Percentiles rank a stretch among this genome's conserved stretches.
These are phyloP conservation scores for Dysdera silvatica DNA, from an alignment of 1,140 invertebrate genomes.

Conservation along the genomic window DNA sequence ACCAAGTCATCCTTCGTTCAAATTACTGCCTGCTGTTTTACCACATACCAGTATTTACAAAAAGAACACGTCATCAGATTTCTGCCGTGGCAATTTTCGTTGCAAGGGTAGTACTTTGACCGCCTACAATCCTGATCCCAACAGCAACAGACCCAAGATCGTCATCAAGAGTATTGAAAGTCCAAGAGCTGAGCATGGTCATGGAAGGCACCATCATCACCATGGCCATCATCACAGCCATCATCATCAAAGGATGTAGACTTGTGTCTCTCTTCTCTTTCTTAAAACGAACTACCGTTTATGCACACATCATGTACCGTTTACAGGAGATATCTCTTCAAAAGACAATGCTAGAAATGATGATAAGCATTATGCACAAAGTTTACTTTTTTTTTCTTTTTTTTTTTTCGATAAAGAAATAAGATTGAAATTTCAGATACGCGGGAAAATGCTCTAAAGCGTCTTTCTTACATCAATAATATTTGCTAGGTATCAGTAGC, in stretches of 20 bases:
- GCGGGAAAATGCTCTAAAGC: too few species aligned
- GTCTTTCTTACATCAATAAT: too few species aligned
- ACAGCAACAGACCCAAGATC: slow-evolving; percentile 23
- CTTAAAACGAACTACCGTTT: too few species aligned
- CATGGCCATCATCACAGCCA: slow-evolving; percentile 18
- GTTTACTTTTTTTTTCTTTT: too few species aligned
- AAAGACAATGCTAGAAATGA: too few species aligned
- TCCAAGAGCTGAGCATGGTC: slow-evolving; percentile 5
- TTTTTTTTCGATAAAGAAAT: too few species aligned
- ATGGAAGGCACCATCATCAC: slow-evolving; percentile 16
- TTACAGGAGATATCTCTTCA: too few species aligned
- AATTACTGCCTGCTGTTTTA: background rate
- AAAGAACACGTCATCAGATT: slow-evolving; percentile 6
- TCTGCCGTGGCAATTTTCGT: slow-evolving; percentile 8
- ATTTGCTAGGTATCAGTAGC: too few species aligned
- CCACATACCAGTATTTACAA: slow-evolving; percentile 10
- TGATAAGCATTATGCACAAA: too few species aligned
- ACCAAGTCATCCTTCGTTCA: slow-evolving; percentile 9
- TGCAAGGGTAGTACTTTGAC: slow-evolving; percentile 18
- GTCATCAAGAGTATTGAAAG: slow-evolving; percentile 26
- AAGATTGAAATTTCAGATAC: too few species aligned
- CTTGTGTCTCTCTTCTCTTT: too few species aligned
- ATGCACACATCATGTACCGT: too few species aligned
- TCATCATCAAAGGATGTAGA: slow-evolving; percentile 24
- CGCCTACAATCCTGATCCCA: slow-evolving; percentile 21